phyloP scores from a whole-genome alignment of 1,140 invertebrate genomes.

The Tetramorium alpestre region DNA sequence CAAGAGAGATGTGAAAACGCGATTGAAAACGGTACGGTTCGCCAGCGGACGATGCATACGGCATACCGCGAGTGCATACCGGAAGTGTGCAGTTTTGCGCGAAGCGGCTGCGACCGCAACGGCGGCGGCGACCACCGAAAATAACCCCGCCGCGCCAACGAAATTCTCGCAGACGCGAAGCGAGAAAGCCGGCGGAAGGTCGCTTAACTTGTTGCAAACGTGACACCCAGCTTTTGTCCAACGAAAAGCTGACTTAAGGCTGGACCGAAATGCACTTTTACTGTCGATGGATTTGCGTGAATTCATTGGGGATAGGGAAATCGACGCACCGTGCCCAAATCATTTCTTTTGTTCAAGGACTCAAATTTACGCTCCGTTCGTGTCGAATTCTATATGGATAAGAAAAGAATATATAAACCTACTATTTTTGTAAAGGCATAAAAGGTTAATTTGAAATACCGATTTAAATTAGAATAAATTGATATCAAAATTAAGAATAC shows the following conservation, averaged over 20 bases:
- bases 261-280: slow-evolving; percentile 37
- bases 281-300: not conserved
- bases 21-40: slow-evolving; percentile 57
- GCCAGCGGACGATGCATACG: not conserved
- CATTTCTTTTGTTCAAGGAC: not conserved
- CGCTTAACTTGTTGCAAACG: slow-evolving; percentile 17
- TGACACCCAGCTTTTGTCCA: slow-evolving; percentile 26
- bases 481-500: not conserved
- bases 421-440: not conserved
- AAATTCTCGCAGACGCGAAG: not conserved
- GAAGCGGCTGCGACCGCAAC: not conserved
- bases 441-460: not conserved
- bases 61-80: slow-evolving; percentile 31
- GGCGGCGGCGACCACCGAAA: slow-evolving; percentile 27
- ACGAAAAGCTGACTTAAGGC: slow-evolving; percentile 10
- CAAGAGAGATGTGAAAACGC: slow-evolving; percentile 65
- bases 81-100: slow-evolving; percentile 49
- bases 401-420: not conserved
- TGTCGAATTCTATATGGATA: not conserved
- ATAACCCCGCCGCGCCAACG: slow-evolving; percentile 39
- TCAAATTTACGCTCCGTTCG: not conserved
- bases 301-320: not conserved
- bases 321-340: not conserved
- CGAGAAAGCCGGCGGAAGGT: slow-evolving; percentile 16
- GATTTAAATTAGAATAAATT: not conserved